Percentiles rank a stretch among this genome's conserved stretches.
phyloP scores from a whole-genome alignment of 2,797 vertebrate species.

The Coranthus polyacanthus region DNA sequence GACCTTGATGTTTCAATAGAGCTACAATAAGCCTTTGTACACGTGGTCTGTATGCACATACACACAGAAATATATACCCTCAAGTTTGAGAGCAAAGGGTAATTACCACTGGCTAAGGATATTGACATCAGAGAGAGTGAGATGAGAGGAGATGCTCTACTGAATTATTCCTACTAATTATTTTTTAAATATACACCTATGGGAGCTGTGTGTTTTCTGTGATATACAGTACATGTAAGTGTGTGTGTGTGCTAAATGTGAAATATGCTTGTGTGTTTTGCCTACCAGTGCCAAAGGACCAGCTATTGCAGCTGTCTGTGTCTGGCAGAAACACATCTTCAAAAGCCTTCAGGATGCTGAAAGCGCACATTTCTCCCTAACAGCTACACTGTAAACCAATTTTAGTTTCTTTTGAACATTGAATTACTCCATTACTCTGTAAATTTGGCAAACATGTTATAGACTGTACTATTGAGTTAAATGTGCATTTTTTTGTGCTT shows the following conservation, averaged over 20 bases:
- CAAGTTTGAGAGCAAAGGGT: constrained; percentile 40
- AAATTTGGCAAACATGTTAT: constrained; percentile 17
- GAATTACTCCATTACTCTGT: constrained; percentile 12
- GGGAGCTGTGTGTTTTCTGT: constrained; percentile 41
- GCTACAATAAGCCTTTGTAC: constrained; percentile 2
- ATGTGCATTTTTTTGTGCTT: constrained; percentile 14
- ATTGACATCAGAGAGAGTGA: constrained; percentile 49
- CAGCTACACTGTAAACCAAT: constrained; percentile 32
- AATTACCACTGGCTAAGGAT: constrained; percentile 56
- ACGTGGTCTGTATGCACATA: constrained; percentile 5
- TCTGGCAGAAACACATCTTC: constrained; percentile 41
- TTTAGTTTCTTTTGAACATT: constrained; percentile 28
- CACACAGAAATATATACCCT: constrained; percentile 26
- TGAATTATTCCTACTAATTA: constrained; percentile 71
- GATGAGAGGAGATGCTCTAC: constrained; percentile 50
- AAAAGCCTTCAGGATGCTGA: constrained; percentile 45
- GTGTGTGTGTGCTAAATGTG: constrained; percentile 17
- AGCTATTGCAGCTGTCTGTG: constrained; percentile 39
- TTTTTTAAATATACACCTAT: constrained; percentile 43
- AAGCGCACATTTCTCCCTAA: constrained; percentile 4
- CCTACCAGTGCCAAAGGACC: constrained; percentile 17
- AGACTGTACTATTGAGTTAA: constrained; percentile 10
- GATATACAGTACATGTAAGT: constrained; percentile 34
- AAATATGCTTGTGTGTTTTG: constrained; percentile 27
- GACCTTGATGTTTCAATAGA: background rate